Base-by-base conservation (phyloP, 1,140 invertebrate genomes). In the Plectrocnemia conspersa region DNA sequence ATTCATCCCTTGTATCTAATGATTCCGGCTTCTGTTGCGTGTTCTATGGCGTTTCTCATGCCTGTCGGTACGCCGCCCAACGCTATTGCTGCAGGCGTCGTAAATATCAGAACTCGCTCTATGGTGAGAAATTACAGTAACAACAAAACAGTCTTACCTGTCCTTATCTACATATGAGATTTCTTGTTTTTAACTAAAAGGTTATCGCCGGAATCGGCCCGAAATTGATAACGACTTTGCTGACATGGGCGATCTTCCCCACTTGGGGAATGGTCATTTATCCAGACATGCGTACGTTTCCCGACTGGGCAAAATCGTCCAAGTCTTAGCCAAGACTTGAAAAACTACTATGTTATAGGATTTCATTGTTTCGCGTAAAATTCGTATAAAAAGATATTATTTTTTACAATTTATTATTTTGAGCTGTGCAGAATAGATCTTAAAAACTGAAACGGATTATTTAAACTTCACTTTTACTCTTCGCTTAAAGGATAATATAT, bases 61-160 rank as follows among this genome's bases (percentile, higher is more conserved):
- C 92, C 92, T 1, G 89, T 93, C 1, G 79, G 79, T 2, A 85
- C 84, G 0, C 91, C 93, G 3, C 93, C 93, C n/a, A 97, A 97
- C 72, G 93, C 94, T 1, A 91, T 98, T 47, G 91, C 91, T 0
- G 89, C 89, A 36, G 85, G 85, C 1, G 85, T 87, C 19, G 86
- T 83, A 1, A 80, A 83, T 56, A 89, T 92, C 65, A 81, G 77
- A 52, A 86, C 86, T 1, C 79, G 79, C 56, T 86, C 89, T 63
- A 90, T 91, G 79, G 80, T 86, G 33, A 66, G n/a, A 63, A 65
- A 48, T 42, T 23, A 23, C 29, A 5, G 15, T 38, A n/a, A n/a
- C n/a, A n/a, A n/a, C n/a, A n/a, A n/a, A n/a, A 24, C 16, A 38
- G 4, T 1, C 29, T 6, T 33, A 25, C 15, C 24, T 46, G n/a